Conservation (phyloP, 2,797 vertebrate species). For the Thaleichthys pacificus region DNA sequence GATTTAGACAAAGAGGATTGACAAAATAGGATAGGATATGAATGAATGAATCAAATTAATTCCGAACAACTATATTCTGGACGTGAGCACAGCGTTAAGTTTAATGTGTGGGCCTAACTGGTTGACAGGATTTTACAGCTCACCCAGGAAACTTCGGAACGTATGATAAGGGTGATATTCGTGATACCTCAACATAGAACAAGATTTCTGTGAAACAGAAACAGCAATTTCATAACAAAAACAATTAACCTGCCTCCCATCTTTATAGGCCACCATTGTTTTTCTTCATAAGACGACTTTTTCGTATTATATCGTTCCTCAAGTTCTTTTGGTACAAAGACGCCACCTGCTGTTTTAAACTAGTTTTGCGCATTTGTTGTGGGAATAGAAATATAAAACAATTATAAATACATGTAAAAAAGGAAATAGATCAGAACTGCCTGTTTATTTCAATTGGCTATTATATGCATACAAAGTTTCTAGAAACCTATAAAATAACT, state of each 20-base stretch:
- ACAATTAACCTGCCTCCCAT: background rate
- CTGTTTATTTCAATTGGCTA: conserved; percentile 93
- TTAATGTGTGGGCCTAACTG: too few species aligned
- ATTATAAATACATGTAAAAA: background rate
- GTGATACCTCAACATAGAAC: too few species aligned
- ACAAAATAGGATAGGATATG: background rate
- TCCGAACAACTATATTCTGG: background rate
- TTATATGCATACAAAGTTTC: conserved; percentile 98
- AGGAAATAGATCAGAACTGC: conserved; percentile 55
- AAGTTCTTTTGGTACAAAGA: background rate
- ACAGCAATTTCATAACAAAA: background rate
- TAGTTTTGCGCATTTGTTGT: background rate
- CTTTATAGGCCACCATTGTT: too few species aligned
- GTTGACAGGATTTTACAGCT: background rate
- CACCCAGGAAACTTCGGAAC: too few species aligned
- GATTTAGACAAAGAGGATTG: conserved; percentile 46
- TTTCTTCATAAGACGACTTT: background rate
- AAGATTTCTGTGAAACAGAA: background rate
- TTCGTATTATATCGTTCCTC: background rate
- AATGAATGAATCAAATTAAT: too few species aligned
- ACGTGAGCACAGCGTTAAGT: background rate
- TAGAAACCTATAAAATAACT: conserved; percentile 99
- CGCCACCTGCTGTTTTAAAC: background rate
- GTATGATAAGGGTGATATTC: too few species aligned
- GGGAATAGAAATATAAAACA: background rate